Percentiles rank a stretch among this genome's conserved stretches.
Evolutionary conservation across 2,888 invertebrate genomes (phyloP).

Genomic region (Xestia sexstrigata): DNA sequence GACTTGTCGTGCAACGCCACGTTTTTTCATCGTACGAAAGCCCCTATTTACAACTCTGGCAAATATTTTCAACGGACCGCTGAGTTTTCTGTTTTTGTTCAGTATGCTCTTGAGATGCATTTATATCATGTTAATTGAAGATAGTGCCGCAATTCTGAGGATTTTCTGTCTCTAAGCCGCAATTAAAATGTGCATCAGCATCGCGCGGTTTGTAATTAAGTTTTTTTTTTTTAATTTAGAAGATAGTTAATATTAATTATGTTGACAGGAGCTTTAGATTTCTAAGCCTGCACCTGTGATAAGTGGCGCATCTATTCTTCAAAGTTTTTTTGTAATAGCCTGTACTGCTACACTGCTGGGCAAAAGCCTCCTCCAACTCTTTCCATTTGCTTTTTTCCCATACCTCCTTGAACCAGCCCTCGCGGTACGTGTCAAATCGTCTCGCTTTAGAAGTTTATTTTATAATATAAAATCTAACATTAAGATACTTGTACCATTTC

Average conservation of each 20-base stretch:
- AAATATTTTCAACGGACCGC: slow-evolving; percentile 87
- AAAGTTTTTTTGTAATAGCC: no score
- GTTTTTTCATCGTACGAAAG: slow-evolving; percentile 87
- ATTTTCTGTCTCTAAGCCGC: slow-evolving; percentile 58
- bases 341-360: no score
- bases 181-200: slow-evolving; percentile 57
- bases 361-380: no score
- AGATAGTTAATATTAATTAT: slow-evolving; percentile 12
- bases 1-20: slow-evolving; percentile 82
- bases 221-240: slow-evolving; percentile 25
- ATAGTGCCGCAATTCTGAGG: slow-evolving; percentile 53
- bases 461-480: slow-evolving; percentile 2
- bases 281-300: neutral
- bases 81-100: slow-evolving; percentile 82
- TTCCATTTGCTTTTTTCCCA: no score
- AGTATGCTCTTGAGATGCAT: slow-evolving; percentile 73
- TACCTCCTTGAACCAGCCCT: no score
- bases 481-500: neutral
- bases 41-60: slow-evolving; percentile 82
- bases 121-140: slow-evolving; percentile 73
- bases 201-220: slow-evolving; percentile 16
- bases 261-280: slow-evolving; percentile 8
- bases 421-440: no score
- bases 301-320: no score
- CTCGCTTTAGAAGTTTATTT: neutral